Percentiles rank a stretch among this genome's conserved stretches.
Evolutionary conservation across 2,888 invertebrate species (phyloP).

Genomic region (Hecatera dysodea): DNA sequence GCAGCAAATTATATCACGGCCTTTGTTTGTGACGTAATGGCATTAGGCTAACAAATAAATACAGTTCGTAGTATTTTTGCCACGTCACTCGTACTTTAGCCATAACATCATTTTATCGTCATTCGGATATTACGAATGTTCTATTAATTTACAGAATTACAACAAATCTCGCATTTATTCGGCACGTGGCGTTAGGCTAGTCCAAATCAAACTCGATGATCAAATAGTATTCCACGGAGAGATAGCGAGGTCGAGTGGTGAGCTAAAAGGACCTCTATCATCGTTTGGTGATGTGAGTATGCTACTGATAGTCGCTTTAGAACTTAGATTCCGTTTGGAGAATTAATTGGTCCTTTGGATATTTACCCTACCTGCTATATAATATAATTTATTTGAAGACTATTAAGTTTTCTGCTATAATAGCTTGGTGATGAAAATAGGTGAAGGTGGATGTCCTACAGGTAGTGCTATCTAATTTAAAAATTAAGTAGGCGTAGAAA

Average conservation of each 20-base stretch:
- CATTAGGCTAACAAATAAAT: neutral
- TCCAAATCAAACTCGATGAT: conserved; percentile 93
- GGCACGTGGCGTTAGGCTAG: conserved; percentile 93
- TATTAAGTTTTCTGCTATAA: neutral
- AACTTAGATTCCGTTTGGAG: neutral
- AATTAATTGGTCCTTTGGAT: neutral
- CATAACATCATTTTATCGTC: neutral
- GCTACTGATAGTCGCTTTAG: neutral
- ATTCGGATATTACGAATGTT: neutral
- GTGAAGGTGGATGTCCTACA: neutral
- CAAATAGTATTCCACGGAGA: conserved; percentile 94
- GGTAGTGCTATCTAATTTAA: neutral
- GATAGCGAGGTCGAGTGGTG: conserved; percentile 95
- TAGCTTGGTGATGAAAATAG: neutral
- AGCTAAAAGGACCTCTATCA: conserved; percentile 92
- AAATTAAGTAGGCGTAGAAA: conserved; percentile 26
- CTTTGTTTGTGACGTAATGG: neutral
- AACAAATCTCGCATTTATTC: conserved; percentile 97
- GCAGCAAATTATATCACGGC: neutral
- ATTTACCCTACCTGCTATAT: neutral
- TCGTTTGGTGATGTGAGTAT: conserved; percentile 93
- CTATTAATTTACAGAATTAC: conserved; percentile 92
- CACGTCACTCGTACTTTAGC: too few species aligned
- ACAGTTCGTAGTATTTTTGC: neutral
- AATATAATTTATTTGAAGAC: neutral